phyloP scores from a whole-genome alignment of 2,888 invertebrate genomes.

The Morpho helenor region DNA sequence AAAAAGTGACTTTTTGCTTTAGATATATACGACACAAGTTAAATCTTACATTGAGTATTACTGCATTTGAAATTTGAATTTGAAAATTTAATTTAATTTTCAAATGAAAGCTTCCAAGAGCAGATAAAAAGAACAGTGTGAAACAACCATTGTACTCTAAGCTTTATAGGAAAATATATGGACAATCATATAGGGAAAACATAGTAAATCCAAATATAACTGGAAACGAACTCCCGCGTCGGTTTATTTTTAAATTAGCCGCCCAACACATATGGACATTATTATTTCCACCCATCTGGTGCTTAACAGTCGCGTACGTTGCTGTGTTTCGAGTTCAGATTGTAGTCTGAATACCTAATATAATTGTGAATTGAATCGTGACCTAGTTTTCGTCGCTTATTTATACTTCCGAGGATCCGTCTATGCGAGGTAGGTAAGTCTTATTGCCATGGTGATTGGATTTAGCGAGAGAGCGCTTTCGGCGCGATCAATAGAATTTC shows the following conservation, averaged over 20 bases:
- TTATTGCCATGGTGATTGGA: conserved; percentile 53
- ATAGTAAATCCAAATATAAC: conserved; percentile 45
- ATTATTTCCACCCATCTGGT: conserved; percentile 62
- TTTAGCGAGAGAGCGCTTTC: conserved; percentile 36
- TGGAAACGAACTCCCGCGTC: conserved; percentile 59
- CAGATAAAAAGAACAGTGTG: too few species aligned
- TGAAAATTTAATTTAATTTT: too few species aligned
- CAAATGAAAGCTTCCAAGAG: too few species aligned
- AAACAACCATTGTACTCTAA: neutral
- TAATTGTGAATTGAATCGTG: conserved; percentile 40
- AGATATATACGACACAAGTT: too few species aligned
- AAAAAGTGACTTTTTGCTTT: too few species aligned
- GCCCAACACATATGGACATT: conserved; percentile 56
- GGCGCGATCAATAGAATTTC: conserved; percentile 36
- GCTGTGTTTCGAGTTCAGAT: conserved; percentile 4
- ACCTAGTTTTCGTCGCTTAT: conserved; percentile 50
- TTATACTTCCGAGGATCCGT: conserved; percentile 40
- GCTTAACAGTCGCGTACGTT: conserved; percentile 40
- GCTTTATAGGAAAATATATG: conserved; percentile 12
- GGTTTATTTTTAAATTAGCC: conserved; percentile 65
- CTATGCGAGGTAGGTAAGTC: conserved; percentile 46
- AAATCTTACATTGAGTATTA: too few species aligned
- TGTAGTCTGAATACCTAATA: conserved; percentile 29
- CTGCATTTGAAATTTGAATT: too few species aligned
- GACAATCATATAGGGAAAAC: conserved; percentile 9